Evolutionary conservation across 2,797 vertebrate species (phyloP), one percentile per base, ranked within the genome.

Genomic region (Pitangus sulphuratus): DNA sequence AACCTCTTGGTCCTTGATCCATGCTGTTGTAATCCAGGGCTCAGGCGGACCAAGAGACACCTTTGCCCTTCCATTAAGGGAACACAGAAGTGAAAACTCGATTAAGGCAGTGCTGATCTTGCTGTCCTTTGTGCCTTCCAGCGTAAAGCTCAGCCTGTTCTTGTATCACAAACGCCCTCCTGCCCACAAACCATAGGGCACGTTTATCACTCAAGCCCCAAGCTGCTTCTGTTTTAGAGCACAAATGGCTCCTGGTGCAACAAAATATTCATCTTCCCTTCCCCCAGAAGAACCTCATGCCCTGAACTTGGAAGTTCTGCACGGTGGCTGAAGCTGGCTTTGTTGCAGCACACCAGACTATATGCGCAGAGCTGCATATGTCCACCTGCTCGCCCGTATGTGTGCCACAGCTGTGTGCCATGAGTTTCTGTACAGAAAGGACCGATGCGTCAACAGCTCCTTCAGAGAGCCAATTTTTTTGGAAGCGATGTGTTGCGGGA

Each of bases 261-360:
- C 6, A 64, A 62, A 51, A 47, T 40, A 19, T 9, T 42, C 6
- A 15, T 28, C 16, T 20, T 30, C 9, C 24, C 8, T 75, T 58
- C 2, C 31, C 14, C 9, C 61, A 21, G n/a, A 56, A 35, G 12
- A 33, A 33, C 31, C 30, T 79, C 13, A 2, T 2, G 5, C 30
- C 60, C 30, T 10, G 33, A 82, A 35, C 3, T 37, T 21, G 15
- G 5, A 31, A 3, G 1, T 25, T 75, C 22, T 53, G 14, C 1
- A 0, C 0, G 1, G 20, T 22, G 50, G 22, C 7, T 9, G 57
- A 47, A n/a, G 15, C 9, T 75, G 54, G 25, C 15, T 64, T 40
- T 47, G 33, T 19, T 33, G 17, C 26, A 31, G 14, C 0, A 0
- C 2, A 3, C 8, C 4, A 6, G 17, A 7, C 1, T 1, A 3